Evolutionary conservation across 2,888 invertebrate genomes (phyloP), one percentile per base, ranked within the genome.

Genomic region (Plebejus melissa): DNA sequence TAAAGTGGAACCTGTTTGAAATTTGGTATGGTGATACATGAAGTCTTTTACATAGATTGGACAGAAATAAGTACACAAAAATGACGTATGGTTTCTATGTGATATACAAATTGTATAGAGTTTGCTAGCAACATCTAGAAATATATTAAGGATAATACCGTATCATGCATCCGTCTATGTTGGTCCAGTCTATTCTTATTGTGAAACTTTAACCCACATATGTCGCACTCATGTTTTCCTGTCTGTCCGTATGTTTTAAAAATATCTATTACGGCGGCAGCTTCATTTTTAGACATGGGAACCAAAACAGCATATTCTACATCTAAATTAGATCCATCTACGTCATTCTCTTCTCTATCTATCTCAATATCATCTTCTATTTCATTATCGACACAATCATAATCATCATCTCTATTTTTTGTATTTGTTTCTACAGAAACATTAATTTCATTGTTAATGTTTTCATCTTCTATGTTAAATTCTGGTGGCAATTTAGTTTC

Each of bases 151-250:
- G 54, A 36, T 76, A 80, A 83, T 81, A 90, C 93, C 86, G 84
- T 87, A 80, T 91, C 89, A 86, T 93, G 93, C 89, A 90, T 91
- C 32, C 90, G 83, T 79, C 83, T 82, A 81, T 93, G 93, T 32
- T 82, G 75, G 22, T 83, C 85, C 74, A 88, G 80, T 16, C 86
- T 82, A 38, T 83, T 83, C 38, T 88, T 86, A 82, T 81, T 87
- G 71, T 81, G 81, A 80, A 86, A 90, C 5, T 83, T 78, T 70
- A 87, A 89, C n/a, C 83, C 82, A 78, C 93, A 93, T 38, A 85
- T 78, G 13, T 82, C 76, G 81, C 93, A 93, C 16, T 80, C 80
- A 77, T 82, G 83, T 75, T 84, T 85, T 4, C 91, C 91, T 7
- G 80, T 79, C 32, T 54, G 72, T 60, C 85, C 84, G 58, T 85